These are phyloP conservation scores for Chelon labrosus DNA, from an alignment of 2,797 vertebrate genomes.

Conservation along the genomic window DNA sequence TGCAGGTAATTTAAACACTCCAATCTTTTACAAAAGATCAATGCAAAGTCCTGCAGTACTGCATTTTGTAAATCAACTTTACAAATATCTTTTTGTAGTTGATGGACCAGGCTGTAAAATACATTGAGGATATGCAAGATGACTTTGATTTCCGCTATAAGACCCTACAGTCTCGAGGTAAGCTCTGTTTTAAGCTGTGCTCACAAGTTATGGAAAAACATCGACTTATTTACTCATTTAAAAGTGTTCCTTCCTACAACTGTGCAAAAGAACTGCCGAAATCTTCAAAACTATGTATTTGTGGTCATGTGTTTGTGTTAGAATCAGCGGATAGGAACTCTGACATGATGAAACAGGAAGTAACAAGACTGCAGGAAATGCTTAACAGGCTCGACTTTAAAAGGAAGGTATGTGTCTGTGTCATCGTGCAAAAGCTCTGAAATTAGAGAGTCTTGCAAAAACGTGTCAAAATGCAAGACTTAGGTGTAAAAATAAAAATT, in stretches of 20 bases:
- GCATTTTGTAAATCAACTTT: neutral
- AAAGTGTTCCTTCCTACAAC: neutral
- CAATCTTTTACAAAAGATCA: neutral
- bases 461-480: too few species aligned
- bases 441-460: neutral
- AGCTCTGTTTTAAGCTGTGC: neutral
- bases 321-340: conserved; percentile 91
- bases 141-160: conserved; percentile 99
- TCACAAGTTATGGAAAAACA: neutral
- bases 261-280: neutral
- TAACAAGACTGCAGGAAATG: conserved; percentile 92
- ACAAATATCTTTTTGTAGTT: conserved; percentile 77
- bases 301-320: conserved; percentile 62
- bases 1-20: conserved; percentile 85
- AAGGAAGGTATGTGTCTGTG: conserved; percentile 87
- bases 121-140: conserved; percentile 96
- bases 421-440: neutral
- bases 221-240: neutral
- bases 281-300: neutral
- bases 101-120: conserved; percentile 96
- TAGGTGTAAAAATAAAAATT: neutral
- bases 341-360: conserved; percentile 90
- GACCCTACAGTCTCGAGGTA: conserved; percentile 95
- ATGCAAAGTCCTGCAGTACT: neutral
- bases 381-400: conserved; percentile 95